These are phyloP conservation scores for Serrognathus titanus DNA, from an alignment of 2,888 invertebrate genomes.

Conservation along the genomic window DNA sequence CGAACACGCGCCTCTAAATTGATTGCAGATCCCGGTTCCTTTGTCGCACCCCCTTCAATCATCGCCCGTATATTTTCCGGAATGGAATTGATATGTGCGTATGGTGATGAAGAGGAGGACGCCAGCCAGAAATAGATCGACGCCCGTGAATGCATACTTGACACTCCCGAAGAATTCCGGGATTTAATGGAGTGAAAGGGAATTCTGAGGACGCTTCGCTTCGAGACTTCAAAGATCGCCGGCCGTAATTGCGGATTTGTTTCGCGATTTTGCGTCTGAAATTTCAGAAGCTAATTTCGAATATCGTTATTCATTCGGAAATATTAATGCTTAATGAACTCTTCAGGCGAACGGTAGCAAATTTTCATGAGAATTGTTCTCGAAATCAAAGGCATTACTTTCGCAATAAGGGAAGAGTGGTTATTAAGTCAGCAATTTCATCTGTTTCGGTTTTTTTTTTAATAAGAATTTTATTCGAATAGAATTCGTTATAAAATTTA, in stretches of 20 bases:
- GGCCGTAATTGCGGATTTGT: background rate
- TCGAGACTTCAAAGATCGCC: background rate
- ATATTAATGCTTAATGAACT: no score
- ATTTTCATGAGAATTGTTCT: background rate
- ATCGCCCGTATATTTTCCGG: slow-evolving; percentile 5
- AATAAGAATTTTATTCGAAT: no score
- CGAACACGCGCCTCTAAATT: slow-evolving; percentile 28
- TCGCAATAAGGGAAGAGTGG: background rate
- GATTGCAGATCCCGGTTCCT: slow-evolving; percentile 23
- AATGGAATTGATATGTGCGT: slow-evolving; percentile 12
- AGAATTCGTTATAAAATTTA: no score
- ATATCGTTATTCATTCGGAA: no score
- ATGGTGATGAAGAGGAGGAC: slow-evolving; percentile 5
- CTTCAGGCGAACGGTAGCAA: no score
- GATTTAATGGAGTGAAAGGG: background rate
- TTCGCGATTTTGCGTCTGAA: no score
- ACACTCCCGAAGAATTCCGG: background rate
- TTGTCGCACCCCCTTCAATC: slow-evolving; percentile 9
- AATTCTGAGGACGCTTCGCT: no score
- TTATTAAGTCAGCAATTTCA: no score
- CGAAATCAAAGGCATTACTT: background rate
- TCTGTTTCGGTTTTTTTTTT: no score
- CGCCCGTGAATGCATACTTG: background rate
- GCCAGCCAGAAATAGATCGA: background rate
- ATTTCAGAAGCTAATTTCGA: background rate